Base-by-base conservation (phyloP, 2,888 invertebrate genomes). In the Drosophila recens region DNA sequence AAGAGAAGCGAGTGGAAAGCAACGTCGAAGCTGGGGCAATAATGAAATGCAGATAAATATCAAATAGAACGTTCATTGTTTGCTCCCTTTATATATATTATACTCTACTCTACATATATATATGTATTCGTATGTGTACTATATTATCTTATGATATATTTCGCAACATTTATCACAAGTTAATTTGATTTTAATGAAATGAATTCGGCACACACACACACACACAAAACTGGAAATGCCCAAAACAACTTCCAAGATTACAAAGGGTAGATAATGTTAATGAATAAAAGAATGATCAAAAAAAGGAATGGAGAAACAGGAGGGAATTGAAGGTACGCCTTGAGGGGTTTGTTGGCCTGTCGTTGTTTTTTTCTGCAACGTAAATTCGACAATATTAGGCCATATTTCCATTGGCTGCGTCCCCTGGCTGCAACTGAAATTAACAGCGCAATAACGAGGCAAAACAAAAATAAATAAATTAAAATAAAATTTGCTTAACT, bases 141-240 rank as follows among this genome's bases (percentile, higher is more conserved):
- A 63, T 72, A 63, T 67, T 70, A 63, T 71, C 75, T 86, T 83
- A 87, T 85, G 80, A 82, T 82, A 87, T 72, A 87, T 86, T 85
- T 87, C 67, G 86, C 79, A 75, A 85, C 88, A 87, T 88, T 87
- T 80, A 87, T 87, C 87, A 88, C 82, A 86, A 87, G 87, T 88
- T 83, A 87, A 87, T 87, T 87, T 88, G 87, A 88, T 87, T 87
- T 87, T 87, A 87, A 87, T 87, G 87, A 88, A 87, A 87, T 81
- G 81, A 87, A 82, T 82, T 88, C 80, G 67, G 67, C 71, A 67
- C 64, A 70, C 57, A 67, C 42, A 20, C 43, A 65, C 57, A 69
- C 58, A 72, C 62, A 59, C 58, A 64, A 75, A 82, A 80, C 82
- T 85, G 75, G 81, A 77, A 80, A 79, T 46, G 58, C 72, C 70